A percentile compares a stretch with the other conserved stretches of the same genome.
These are phyloP conservation scores for Yponomeuta plumbellus DNA, from an alignment of 2,888 invertebrate genomes.

Conservation along the genomic window DNA sequence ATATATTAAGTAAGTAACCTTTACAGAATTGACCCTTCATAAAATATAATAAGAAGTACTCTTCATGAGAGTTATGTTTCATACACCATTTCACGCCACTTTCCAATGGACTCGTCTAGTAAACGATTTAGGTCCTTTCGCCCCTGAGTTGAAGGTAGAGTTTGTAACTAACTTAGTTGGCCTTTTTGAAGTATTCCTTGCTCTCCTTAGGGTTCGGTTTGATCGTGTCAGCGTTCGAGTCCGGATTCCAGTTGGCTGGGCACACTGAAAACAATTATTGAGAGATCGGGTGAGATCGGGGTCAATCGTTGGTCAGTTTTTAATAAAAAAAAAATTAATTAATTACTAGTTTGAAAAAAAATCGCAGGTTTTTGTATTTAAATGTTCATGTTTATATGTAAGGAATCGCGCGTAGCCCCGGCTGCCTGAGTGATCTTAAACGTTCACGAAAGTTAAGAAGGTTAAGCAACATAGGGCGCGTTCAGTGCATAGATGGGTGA, in stretches of 20 bases:
- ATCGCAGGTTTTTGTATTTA: too few species aligned
- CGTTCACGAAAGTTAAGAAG: too few species aligned
- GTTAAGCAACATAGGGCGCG: too few species aligned
- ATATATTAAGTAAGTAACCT: too few species aligned
- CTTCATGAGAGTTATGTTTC: too few species aligned
- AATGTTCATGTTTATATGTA: too few species aligned
- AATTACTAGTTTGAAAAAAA: too few species aligned
- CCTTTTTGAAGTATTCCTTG: constrained; percentile 89
- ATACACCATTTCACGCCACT: neutral
- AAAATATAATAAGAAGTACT: neutral
- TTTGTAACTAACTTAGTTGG: constrained; percentile 50
- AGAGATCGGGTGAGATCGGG: too few species aligned
- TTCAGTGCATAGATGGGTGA: too few species aligned
- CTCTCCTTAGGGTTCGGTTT: constrained; percentile 92
- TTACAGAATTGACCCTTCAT: neutral
- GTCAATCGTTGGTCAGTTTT: too few species aligned
- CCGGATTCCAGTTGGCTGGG: constrained; percentile 96
- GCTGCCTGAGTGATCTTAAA: too few species aligned
- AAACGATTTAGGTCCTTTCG: neutral
- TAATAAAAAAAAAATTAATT: neutral
- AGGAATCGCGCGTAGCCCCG: too few species aligned
- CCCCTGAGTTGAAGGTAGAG: neutral
- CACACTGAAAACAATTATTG: constrained; percentile 80
- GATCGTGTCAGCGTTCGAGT: constrained; percentile 88
- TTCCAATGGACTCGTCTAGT: neutral